Percentiles rank a stretch among this genome's conserved stretches.
Evolutionary conservation across 1,140 invertebrate species (phyloP).

Genomic region (Stegodyphus dumicola): DNA sequence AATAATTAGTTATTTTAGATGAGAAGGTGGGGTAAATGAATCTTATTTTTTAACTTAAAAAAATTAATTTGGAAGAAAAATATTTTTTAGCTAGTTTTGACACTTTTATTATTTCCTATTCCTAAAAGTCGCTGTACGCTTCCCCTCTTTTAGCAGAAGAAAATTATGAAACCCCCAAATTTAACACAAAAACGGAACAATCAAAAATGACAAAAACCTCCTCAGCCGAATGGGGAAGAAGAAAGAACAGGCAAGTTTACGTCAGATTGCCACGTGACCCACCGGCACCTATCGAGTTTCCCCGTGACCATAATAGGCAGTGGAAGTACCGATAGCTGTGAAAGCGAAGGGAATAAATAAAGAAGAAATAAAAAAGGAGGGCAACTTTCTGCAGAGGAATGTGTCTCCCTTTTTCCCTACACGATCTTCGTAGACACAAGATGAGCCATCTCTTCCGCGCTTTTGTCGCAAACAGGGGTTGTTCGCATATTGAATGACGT

Average conservation of each 20-base stretch:
- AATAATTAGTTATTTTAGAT: no score
- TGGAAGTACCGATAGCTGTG: slow-evolving; percentile 52
- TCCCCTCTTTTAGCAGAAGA: no score
- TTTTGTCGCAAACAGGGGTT: slow-evolving; percentile 3
- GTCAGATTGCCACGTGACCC: slow-evolving; percentile 36
- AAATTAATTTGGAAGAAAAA: no score
- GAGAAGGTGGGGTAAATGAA: no score
- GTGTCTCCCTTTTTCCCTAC: no score
- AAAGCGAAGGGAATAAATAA: slow-evolving; percentile 46
- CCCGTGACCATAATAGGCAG: slow-evolving; percentile 54
- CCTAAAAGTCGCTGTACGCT: no score
- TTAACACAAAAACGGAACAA: not conserved
- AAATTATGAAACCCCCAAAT: no score
- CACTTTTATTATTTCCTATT: no score
- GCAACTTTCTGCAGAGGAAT: slow-evolving; percentile 36
- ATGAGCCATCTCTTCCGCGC: not conserved
- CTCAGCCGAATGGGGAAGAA: not conserved
- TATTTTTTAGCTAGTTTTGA: no score
- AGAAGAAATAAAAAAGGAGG: slow-evolving; percentile 42
- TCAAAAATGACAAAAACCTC: not conserved
- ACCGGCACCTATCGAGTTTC: slow-evolving; percentile 43
- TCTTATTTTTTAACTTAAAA: no score
- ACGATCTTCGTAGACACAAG: no score
- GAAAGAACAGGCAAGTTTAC: slow-evolving; percentile 4
- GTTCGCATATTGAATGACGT: no score